These are phyloP conservation scores for Myotis lucifugus DNA, from an alignment of 2,113 vertebrate species.

Conservation along the genomic window DNA sequence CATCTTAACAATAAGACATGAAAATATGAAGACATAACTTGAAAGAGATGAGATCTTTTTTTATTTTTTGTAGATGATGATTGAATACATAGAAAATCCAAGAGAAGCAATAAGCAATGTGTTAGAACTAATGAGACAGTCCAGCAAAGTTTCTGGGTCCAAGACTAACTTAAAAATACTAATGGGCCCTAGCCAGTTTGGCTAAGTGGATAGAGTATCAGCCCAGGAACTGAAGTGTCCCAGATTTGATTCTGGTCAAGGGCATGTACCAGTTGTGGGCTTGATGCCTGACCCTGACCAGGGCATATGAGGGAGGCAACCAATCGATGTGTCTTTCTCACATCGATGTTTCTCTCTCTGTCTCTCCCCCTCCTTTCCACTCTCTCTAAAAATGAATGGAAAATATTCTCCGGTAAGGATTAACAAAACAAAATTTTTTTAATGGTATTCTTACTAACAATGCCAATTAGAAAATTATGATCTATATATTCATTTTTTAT, in stretches of 20 bases:
- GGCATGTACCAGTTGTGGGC: too few species aligned
- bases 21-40: not conserved
- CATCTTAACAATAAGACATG: not conserved
- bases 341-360: too few species aligned
- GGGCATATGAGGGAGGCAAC: too few species aligned
- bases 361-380: too few species aligned
- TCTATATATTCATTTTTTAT: constrained; percentile 37
- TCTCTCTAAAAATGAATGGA: too few species aligned
- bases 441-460: not conserved
- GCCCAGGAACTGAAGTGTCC: too few species aligned
- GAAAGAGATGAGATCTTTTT: not conserved
- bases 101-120: not conserved
- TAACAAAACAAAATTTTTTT: too few species aligned
- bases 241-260: too few species aligned
- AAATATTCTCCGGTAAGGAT: too few species aligned
- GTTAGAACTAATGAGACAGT: not conserved
- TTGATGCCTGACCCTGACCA: too few species aligned
- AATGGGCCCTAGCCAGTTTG: not conserved
- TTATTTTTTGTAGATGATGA: not conserved
- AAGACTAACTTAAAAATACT: not conserved
- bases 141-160: not conserved
- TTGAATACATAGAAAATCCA: not conserved
- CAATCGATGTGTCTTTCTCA: too few species aligned
- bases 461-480: not conserved
- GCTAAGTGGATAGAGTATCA: too few species aligned